A percentile compares a stretch with the other conserved stretches of the same genome.
phyloP scores from a whole-genome alignment of 2,113 vertebrate genomes.

The Dicentrarchus labrax region DNA sequence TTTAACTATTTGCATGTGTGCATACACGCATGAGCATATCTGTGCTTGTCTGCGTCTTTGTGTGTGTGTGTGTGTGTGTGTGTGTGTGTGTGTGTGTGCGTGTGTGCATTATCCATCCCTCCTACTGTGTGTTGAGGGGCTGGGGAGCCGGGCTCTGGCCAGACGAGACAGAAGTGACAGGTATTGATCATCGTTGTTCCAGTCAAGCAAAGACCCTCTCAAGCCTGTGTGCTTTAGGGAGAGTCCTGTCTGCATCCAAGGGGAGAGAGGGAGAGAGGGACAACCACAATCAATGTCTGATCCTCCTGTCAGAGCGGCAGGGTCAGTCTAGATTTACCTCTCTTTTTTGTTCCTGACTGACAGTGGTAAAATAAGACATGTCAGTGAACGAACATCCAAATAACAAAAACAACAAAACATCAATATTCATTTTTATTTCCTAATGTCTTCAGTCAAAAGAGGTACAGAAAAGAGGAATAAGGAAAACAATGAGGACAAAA shows the following conservation, averaged over 20 bases:
- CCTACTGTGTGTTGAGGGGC: slow-evolving; percentile 35
- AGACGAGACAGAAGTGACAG: slow-evolving; percentile 84
- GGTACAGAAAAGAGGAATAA: neutral
- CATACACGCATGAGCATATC: slow-evolving; percentile 15
- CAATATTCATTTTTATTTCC: slow-evolving; percentile 32
- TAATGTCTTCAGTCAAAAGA: neutral
- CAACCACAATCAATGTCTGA: slow-evolving; percentile 76
- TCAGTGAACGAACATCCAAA: slow-evolving; percentile 49
- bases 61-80: slow-evolving; percentile 35
- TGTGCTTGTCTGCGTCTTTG: slow-evolving; percentile 7
- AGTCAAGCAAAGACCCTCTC: slow-evolving; percentile 79
- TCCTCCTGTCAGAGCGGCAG: slow-evolving; percentile 50
- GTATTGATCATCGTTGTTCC: slow-evolving; percentile 83
- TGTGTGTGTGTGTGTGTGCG: slow-evolving; percentile 32
- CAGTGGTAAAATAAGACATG: slow-evolving; percentile 65
- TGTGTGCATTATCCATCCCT: slow-evolving; percentile 28
- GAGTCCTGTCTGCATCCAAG: slow-evolving; percentile 68
- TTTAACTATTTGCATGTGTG: slow-evolving; percentile 27
- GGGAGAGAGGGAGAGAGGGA: slow-evolving; percentile 45
- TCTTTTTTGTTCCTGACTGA: slow-evolving; percentile 63
- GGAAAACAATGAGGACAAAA: neutral
- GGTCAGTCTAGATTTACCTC: slow-evolving; percentile 69
- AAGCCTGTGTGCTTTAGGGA: slow-evolving; percentile 78
- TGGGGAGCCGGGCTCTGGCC: slow-evolving; percentile 56
- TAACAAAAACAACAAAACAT: slow-evolving; percentile 34